Percentiles rank a stretch among this genome's conserved stretches.
These are phyloP conservation scores for Tragelaphus oryx DNA, from an alignment of 2,797 vertebrate genomes.

Conservation along the genomic window DNA sequence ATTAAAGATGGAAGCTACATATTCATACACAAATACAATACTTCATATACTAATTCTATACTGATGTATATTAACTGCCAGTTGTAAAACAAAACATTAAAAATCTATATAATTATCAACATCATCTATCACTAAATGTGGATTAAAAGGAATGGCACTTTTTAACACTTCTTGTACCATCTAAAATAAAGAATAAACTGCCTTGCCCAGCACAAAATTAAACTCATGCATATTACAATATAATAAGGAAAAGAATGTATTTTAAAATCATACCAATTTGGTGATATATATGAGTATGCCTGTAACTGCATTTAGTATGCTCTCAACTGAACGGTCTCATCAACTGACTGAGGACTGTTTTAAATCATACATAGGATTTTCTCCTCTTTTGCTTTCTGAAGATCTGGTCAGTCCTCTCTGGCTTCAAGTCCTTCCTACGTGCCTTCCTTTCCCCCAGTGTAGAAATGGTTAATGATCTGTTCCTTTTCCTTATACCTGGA, in stretches of 20 bases:
- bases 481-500: not conserved
- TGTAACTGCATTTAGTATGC: not conserved
- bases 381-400: not conserved
- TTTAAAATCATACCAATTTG: not conserved
- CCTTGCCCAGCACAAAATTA: not conserved
- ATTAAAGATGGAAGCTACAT: not conserved
- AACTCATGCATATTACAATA: not conserved
- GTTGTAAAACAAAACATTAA: not conserved
- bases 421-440: not conserved
- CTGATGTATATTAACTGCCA: not conserved
- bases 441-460: not conserved
- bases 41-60: not conserved
- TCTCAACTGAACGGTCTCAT: not conserved
- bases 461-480: not conserved
- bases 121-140: not conserved
- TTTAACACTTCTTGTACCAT: conserved; percentile 7
- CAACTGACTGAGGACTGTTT: not conserved
- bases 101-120: not conserved
- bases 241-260: not conserved
- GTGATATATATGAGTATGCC: not conserved
- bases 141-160: not conserved
- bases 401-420: not conserved
- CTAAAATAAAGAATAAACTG: conserved; percentile 24
- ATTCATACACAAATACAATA: not conserved
- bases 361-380: not conserved